A percentile compares a stretch with the other conserved stretches of the same genome.
phyloP scores from a whole-genome alignment of 2,113 vertebrate genomes.

The Trochalopteron elliotii region DNA sequence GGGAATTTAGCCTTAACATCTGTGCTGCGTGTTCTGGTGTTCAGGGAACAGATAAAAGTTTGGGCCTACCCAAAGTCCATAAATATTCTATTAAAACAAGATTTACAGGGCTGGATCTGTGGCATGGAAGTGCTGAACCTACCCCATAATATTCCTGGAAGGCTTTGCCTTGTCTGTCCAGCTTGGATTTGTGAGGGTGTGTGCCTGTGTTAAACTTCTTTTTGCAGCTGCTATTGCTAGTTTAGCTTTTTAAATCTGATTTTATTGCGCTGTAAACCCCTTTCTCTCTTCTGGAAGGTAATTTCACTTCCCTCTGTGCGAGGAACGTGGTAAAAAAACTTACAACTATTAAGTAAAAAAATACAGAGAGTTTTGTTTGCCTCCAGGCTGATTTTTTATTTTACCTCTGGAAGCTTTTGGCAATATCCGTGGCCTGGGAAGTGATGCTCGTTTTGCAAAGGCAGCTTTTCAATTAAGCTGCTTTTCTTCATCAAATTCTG shows the following conservation, averaged over 20 bases:
- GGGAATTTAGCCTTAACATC: not conserved
- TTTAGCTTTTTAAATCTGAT: constrained; percentile 1
- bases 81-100: not conserved
- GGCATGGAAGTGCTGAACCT: not conserved
- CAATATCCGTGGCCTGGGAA: not conserved
- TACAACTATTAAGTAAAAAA: not conserved
- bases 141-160: not conserved
- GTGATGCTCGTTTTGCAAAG: not conserved
- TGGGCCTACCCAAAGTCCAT: not conserved
- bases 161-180: not conserved
- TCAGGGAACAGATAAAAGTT: not conserved
- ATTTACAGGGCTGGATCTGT: not conserved
- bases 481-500: not conserved
- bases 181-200: not conserved
- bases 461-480: constrained; percentile 3
- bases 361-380: not conserved
- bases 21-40: not conserved
- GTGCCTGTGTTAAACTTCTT: not conserved
- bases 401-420: not conserved
- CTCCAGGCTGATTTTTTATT: constrained; percentile 3
- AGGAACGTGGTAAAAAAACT: not conserved
- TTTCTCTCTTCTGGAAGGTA: constrained; percentile 2
- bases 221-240: not conserved
- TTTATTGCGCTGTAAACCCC: not conserved
- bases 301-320: constrained; percentile 4